Base-by-base conservation (phyloP, 2,113 vertebrate genomes). In the Ctenodactylus gundi region DNA sequence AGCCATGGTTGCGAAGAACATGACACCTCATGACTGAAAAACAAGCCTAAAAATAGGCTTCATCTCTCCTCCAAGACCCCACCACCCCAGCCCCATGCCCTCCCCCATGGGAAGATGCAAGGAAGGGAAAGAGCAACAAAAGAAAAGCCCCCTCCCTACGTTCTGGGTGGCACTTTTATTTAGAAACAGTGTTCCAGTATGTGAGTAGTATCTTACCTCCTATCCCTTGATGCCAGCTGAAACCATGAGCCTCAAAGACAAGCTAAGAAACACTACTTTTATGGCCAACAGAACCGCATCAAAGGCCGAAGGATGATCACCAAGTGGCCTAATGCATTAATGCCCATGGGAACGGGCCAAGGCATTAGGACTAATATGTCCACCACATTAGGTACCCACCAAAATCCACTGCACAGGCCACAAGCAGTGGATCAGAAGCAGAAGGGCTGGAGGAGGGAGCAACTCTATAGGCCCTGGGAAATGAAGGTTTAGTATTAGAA, bases 41-140 rank as follows among this genome's bases (percentile, higher is more conserved):
- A 97, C 96, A 97, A 94, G 94, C 89, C 97, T 96, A 95, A 94
- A 96, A 97, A 97, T 96, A 97, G 94, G 58, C 65, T 44, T 67
- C 55, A 39, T 91, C 72, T 88, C 85, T 94, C 36, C 88, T 90
- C 67, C 57, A 39, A 10, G 57, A 46, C 44, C 60, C 62, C 41
- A 27, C 77, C 12, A 1, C 31, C 67, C 78, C 29, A 25, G 10
- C 36, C 18, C 34, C 20, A 12, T 55, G 23, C 65, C 55, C 68
- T 39, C 58, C 29, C 20, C 53, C 39, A 3, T 9, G 60, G 53
- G 73, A 25, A 64, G 64, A 67, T 21, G 39, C 80, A 87, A 23
- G 7, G 57, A 57, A 87, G 90, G 81, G 1, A 15, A 57, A 76
- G 80, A 34, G 29, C n/a, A 14, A 73, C 31, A 39, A 60, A 85